phyloP scores from a whole-genome alignment of 2,888 invertebrate genomes.

The Drosophila multiciliata region DNA sequence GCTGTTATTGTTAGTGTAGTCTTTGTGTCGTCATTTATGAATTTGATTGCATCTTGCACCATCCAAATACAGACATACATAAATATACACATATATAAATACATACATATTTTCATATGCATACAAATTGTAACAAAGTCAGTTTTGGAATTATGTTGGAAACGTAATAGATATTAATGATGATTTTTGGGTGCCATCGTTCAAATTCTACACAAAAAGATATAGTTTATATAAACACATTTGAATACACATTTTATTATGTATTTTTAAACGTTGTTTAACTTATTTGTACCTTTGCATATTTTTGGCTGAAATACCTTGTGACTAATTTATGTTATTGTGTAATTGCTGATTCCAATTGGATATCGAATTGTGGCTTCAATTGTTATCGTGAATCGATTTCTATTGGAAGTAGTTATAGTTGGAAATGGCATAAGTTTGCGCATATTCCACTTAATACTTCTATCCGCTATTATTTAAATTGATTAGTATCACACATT shows the following conservation, averaged over 20 bases:
- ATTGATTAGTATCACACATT: too few relatives aligned
- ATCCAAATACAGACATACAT: constrained; percentile 8
- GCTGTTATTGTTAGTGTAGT: constrained; percentile 35
- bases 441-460: not conserved
- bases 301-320: not conserved
- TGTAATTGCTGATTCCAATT: not conserved
- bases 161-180: not conserved
- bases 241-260: not conserved
- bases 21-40: constrained; percentile 56
- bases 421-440: not conserved
- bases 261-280: not conserved
- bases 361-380: not conserved
- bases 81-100: not conserved
- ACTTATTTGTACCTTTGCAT: not conserved
- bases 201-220: not conserved
- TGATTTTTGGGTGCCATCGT: not conserved
- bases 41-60: constrained; percentile 43
- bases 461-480: not conserved
- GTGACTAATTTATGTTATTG: not conserved
- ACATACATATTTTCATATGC: not conserved
- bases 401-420: not conserved
- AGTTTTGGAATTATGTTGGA: not conserved
- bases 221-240: not conserved
- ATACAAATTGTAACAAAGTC: not conserved
- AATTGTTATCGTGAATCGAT: not conserved